phyloP scores from a whole-genome alignment of 1,140 invertebrate genomes.

The Drosophila lacteicornis region DNA sequence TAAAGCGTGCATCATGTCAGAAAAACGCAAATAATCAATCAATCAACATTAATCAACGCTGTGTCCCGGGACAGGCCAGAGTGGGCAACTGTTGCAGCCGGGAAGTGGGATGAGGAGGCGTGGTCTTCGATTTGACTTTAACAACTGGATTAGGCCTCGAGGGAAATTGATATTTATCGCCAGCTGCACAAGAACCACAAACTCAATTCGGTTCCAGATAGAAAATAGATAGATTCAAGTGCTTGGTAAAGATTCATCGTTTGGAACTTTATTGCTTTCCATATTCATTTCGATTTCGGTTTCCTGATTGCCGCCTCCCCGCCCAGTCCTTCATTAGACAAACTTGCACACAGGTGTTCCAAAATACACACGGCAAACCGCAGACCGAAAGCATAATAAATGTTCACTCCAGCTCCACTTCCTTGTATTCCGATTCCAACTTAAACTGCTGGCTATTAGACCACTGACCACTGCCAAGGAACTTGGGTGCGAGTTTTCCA shows the following conservation, averaged over 20 bases:
- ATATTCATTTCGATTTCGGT: slow-evolving; percentile 24
- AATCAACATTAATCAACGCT: slow-evolving; percentile 81
- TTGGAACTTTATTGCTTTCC: slow-evolving; percentile 26
- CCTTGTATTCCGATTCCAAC: not conserved
- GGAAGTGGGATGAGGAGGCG: not conserved
- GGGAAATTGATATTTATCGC: slow-evolving; percentile 51
- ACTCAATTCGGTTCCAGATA: slow-evolving; percentile 16
- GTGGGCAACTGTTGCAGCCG: slow-evolving; percentile 53
- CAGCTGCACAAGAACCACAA: slow-evolving; percentile 18
- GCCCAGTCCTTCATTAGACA: not conserved
- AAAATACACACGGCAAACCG: slow-evolving; percentile 37
- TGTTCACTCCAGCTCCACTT: not conserved
- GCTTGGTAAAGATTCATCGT: slow-evolving; percentile 22
- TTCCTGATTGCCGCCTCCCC: not conserved
- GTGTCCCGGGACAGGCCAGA: slow-evolving; percentile 24
- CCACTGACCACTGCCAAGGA: slow-evolving; percentile 22
- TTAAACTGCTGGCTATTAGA: slow-evolving; percentile 20
- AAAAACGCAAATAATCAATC: slow-evolving; percentile 84
- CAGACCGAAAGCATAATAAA: slow-evolving; percentile 35
- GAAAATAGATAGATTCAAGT: slow-evolving; percentile 17
- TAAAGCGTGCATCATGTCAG: slow-evolving; percentile 80
- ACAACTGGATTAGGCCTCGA: slow-evolving; percentile 51
- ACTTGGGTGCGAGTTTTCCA: slow-evolving; percentile 15
- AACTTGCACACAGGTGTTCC: slow-evolving; percentile 31
- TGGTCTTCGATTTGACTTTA: slow-evolving; percentile 43